Percentiles rank a stretch among this genome's conserved stretches.
Conservation (phyloP, 2,113 vertebrate genomes). For the Cathartes aura region DNA sequence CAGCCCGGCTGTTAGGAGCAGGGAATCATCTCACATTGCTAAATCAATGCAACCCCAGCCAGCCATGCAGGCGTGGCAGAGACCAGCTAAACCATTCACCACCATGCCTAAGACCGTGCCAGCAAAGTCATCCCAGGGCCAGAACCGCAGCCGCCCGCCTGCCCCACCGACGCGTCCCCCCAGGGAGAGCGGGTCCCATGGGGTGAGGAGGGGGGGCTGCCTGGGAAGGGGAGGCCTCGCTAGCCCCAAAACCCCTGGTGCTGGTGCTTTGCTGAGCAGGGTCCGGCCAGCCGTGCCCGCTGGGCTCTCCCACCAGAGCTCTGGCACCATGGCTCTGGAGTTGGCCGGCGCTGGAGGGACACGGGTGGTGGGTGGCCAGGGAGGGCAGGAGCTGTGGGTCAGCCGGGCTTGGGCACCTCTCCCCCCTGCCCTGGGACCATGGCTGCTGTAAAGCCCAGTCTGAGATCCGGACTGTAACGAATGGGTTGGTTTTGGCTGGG, state of each 20-base stretch:
- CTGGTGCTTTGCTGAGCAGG: not conserved
- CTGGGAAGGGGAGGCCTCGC: not conserved
- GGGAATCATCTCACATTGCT: not conserved
- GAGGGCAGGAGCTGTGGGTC: not conserved
- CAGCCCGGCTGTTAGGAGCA: not conserved
- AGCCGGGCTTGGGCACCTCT: not conserved
- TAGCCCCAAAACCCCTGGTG: not conserved
- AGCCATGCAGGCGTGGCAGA: not conserved
- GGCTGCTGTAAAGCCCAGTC: not conserved
- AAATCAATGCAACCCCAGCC: not conserved
- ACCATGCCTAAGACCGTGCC: not conserved
- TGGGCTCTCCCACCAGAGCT: not conserved
- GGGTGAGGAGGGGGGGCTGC: not conserved
- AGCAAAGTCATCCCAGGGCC: not conserved
- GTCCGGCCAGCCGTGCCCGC: fast-evolving
- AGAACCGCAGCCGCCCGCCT: not conserved
- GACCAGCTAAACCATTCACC: not conserved
- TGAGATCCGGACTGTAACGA: constrained; percentile 14
- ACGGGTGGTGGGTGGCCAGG: fast-evolving
- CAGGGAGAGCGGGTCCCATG: fast-evolving
- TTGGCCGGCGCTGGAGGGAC: fast-evolving
- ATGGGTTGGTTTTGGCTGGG: constrained; percentile 52
- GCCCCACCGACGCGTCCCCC: not conserved
- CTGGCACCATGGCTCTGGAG: fast-evolving
- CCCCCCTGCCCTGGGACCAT: fast-evolving